Conservation (phyloP, 2,888 invertebrate species). For the Nesidiocoris tenuis region DNA sequence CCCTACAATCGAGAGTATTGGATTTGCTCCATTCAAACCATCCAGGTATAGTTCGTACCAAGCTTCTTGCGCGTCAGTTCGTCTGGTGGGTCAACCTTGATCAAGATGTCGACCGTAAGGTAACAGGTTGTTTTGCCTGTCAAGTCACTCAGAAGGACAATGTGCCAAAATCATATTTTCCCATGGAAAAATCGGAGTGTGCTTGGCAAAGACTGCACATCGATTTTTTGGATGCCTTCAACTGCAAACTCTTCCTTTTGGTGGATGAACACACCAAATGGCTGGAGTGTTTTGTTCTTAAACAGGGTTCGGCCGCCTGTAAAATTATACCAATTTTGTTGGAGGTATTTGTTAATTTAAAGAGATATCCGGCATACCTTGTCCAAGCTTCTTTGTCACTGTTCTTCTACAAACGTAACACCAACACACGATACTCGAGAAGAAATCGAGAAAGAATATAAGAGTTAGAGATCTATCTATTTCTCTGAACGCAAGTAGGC, state of each 20-base stretch:
- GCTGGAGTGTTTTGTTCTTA: neutral
- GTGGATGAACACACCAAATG: neutral
- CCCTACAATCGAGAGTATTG: neutral
- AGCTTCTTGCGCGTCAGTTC: neutral
- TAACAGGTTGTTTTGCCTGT: neutral
- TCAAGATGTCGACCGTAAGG: neutral
- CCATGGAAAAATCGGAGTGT: neutral
- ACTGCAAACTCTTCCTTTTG: neutral
- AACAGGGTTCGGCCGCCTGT: neutral
- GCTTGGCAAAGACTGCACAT: neutral
- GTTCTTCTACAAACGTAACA: too few relatives aligned
- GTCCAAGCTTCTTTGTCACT: too few relatives aligned
- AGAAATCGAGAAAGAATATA: too few relatives aligned
- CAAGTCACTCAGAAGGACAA: neutral
- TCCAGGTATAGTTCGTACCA: neutral
- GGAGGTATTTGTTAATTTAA: neutral
- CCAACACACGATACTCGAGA: too few relatives aligned
- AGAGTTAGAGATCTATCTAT: too few relatives aligned
- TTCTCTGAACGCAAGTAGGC: too few relatives aligned
- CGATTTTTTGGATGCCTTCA: neutral
- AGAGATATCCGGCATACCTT: too few relatives aligned
- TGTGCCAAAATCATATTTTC: neutral
- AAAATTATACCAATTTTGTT: neutral
- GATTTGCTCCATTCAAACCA: neutral
- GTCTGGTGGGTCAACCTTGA: slow-evolving; percentile 13